Evolutionary conservation across 2,113 vertebrate genomes (phyloP).

Genomic region (Callorhinus ursinus): DNA sequence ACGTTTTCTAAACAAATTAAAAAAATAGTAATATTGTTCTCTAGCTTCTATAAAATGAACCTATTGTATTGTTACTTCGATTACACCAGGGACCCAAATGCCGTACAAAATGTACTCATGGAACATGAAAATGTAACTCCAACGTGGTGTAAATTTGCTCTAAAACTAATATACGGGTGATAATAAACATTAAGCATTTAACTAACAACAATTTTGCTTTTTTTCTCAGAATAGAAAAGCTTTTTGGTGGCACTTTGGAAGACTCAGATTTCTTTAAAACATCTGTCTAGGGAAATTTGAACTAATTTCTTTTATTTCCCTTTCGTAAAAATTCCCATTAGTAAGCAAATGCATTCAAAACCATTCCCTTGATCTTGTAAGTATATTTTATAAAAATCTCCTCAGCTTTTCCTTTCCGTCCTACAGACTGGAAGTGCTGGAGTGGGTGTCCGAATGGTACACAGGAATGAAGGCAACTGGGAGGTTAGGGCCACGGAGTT

Average conservation of each 20-base stretch:
- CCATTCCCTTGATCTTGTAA: conserved; percentile 60
- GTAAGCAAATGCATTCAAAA: conserved; percentile 62
- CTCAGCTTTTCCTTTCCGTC: background rate
- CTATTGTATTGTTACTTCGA: background rate
- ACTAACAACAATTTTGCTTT: conserved; percentile 70
- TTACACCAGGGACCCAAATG: background rate
- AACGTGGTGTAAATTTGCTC: conserved; percentile 49
- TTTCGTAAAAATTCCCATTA: conserved; percentile 63
- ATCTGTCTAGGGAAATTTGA: conserved; percentile 72
- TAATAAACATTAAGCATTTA: conserved; percentile 70
- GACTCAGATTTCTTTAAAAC: conserved; percentile 65
- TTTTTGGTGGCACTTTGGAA: conserved; percentile 65
- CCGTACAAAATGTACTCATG: conserved; percentile 23
- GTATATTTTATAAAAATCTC: conserved; percentile 60
- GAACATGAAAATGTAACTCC: conserved; percentile 19
- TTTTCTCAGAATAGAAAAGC: conserved; percentile 60
- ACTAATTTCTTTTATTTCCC: conserved; percentile 70
- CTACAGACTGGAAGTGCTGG: background rate
- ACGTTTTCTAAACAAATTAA: conserved; percentile 22
- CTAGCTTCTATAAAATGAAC: background rate
- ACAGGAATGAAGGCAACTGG: background rate
- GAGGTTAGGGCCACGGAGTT: background rate
- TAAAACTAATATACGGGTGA: conserved; percentile 57
- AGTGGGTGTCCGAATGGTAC: background rate
- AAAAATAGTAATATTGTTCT: background rate